Evolutionary conservation across 2,888 invertebrate genomes (phyloP).

Genomic region (Phortica okadai): DNA sequence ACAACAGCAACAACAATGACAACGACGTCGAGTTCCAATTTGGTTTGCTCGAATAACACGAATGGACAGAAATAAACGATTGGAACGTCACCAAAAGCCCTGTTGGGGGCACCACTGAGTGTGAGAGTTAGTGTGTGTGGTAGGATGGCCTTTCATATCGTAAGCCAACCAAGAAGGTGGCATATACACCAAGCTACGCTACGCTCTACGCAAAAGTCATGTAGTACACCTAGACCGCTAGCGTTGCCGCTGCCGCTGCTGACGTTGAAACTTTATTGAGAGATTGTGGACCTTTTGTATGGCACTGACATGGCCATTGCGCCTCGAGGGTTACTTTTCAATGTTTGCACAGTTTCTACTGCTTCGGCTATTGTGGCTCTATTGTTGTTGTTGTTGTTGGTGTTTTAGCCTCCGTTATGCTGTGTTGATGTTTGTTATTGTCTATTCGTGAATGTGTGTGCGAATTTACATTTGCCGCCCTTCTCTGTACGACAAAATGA

Average conservation of each 20-base stretch:
- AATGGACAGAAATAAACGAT: conserved; percentile 52
- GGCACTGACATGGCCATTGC: conserved; percentile 73
- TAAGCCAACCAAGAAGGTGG: neutral
- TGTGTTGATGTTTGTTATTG: neutral
- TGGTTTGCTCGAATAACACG: conserved; percentile 31
- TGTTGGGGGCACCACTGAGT: neutral
- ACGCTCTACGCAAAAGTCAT: neutral
- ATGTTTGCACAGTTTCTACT: conserved; percentile 55
- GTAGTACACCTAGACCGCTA: neutral
- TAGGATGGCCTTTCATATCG: neutral
- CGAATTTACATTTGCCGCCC: conserved; percentile 47
- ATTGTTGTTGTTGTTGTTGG: conserved; percentile 17
- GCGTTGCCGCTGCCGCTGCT: neutral
- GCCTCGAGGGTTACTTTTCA: conserved; percentile 63
- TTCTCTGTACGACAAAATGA: neutral
- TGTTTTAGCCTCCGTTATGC: neutral
- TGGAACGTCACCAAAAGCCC: conserved; percentile 27
- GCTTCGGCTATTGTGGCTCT: conserved; percentile 37
- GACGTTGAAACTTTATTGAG: conserved; percentile 8
- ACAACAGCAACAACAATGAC: neutral
- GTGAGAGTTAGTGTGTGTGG: too few species aligned
- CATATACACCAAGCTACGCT: neutral
- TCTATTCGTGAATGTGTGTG: neutral
- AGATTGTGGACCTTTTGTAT: conserved; percentile 67
- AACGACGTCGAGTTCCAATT: conserved; percentile 11